phyloP scores from a whole-genome alignment of 2,888 invertebrate species.

The Tanytarsus gracilentus region DNA sequence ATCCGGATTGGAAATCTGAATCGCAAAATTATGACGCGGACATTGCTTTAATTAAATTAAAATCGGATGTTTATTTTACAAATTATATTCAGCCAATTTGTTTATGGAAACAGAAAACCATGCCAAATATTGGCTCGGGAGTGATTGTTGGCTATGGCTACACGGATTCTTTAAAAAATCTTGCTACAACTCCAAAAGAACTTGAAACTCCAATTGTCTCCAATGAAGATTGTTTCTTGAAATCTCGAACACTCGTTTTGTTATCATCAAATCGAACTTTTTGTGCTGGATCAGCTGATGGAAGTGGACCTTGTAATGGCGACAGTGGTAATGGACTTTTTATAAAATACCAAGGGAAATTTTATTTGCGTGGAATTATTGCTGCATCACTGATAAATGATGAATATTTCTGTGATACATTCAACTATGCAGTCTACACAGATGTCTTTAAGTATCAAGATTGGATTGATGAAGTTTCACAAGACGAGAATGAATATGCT shows the following conservation, averaged over 20 bases:
- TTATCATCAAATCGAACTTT: not conserved
- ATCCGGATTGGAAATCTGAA: not conserved
- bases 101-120: not conserved
- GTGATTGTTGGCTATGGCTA: not conserved
- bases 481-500: too few relatives aligned
- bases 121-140: not conserved
- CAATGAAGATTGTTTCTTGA: not conserved
- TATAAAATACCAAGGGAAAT: not conserved
- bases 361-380: not conserved
- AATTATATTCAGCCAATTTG: not conserved
- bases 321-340: constrained; percentile 36
- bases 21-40: not conserved
- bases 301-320: not conserved
- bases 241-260: not conserved
- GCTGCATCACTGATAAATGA: not conserved
- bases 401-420: not conserved
- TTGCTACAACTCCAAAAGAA: not conserved
- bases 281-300: not conserved
- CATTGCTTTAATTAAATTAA: not conserved
- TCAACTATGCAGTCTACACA: not conserved
- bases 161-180: not conserved
- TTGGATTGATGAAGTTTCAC: not conserved
- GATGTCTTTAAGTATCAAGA: not conserved
- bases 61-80: not conserved
- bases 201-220: not conserved